Conservation (phyloP, 2,888 invertebrate genomes). For the Drosophila lutescens region DNA sequence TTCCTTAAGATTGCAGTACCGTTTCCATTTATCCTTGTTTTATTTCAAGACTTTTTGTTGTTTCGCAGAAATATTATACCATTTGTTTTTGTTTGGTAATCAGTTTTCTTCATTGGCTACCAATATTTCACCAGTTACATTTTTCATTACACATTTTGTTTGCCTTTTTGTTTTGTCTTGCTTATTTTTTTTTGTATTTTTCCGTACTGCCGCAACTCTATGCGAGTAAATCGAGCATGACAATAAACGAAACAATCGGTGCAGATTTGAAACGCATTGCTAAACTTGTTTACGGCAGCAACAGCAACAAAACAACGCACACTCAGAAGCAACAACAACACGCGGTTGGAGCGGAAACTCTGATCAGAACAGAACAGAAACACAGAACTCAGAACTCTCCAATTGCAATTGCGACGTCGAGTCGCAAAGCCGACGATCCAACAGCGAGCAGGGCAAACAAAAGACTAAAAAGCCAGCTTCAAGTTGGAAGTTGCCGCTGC, state of each 20-base stretch:
- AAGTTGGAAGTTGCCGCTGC: conserved; percentile 56
- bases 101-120: neutral
- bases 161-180: neutral
- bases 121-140: conserved; percentile 4
- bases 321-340: conserved; percentile 19
- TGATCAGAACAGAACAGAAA: conserved; percentile 50
- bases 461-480: conserved; percentile 62
- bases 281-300: conserved; percentile 62
- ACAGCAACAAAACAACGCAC: conserved; percentile 23
- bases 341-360: conserved; percentile 37
- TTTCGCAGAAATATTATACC: neutral
- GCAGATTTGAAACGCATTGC: conserved; percentile 68
- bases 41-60: too few relatives aligned
- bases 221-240: conserved; percentile 66
- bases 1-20: neutral
- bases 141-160: conserved; percentile 1
- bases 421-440: conserved; percentile 48
- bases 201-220: conserved; percentile 23
- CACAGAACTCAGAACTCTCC: conserved; percentile 40
- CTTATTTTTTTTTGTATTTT: conserved; percentile 13
- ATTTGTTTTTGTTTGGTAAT: neutral
- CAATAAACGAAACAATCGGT: conserved; percentile 60
- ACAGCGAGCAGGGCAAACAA: conserved; percentile 57
- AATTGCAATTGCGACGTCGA: conserved; percentile 27
- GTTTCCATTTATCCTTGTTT: neutral